Evolutionary conservation across 2,113 vertebrate genomes (phyloP), one percentile per base, ranked within the genome.

Genomic region (Corythornis vintsioides): DNA sequence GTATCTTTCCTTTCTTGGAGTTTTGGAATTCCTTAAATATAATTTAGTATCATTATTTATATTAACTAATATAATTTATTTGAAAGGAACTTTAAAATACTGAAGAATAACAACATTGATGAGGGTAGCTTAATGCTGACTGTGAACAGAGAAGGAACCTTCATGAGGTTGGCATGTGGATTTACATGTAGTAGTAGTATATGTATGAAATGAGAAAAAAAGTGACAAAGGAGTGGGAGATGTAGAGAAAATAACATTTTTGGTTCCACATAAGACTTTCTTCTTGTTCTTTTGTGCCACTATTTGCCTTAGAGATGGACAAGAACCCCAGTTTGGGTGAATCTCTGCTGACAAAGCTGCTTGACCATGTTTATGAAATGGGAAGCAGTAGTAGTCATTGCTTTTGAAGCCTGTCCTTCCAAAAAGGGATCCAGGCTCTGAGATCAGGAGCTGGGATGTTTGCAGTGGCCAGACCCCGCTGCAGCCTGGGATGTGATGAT

Each of bases 391-490:
- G 22, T 9, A 71, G 59, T 26, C 31, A 7, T 29, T 48, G 17
- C 26, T 20, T 87, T 85, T 65, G 35, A 11, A 76, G 33, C 10
- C 53, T 35, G 47, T 69, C 29, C 40, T 79, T 89, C 47, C 1
- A 1, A 45, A 74, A 45, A 52, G 11, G 13, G 7, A 8, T 15
- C 13, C 0, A 0, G 14, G 22, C 42, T 77, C 53, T 77, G 42
- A 81, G 31, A 8, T 67, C 6, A 52, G 29, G 40, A 56, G 6
- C 16, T 25, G 40, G 69, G 9, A 20, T 90, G 63, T 11, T 16
- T 70, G 50, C 61, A n/a, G 9, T 82, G 74, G 11, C 18, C 33
- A 78, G 22, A n/a, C 3, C 7, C 13, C 5, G 0, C 0, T 22
- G 33, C 21, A 53, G 24, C 74, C 29, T 2, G 2, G 67, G 38